phyloP scores from a whole-genome alignment of 2,113 vertebrate genomes.

The Corvus moneduloides region DNA sequence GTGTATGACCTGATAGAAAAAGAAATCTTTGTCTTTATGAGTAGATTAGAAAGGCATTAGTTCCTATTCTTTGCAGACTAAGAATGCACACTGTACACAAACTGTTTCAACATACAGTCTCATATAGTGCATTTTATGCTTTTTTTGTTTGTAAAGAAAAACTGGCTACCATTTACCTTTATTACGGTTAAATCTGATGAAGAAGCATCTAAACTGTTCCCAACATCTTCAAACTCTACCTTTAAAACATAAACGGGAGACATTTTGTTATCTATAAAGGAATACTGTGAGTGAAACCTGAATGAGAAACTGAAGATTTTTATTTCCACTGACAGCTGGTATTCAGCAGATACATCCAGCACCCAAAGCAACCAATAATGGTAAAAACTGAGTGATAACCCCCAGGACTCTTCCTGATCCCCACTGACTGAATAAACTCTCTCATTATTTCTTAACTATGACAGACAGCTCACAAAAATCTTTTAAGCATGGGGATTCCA shows the following conservation, averaged over 20 bases:
- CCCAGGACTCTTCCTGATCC: background rate
- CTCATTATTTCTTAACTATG: background rate
- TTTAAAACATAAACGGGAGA: slow-evolving; percentile 1
- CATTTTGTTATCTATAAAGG: background rate
- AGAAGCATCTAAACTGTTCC: slow-evolving; percentile 59
- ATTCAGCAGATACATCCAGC: background rate
- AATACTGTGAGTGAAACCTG: background rate
- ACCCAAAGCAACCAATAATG: background rate
- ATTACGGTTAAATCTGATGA: slow-evolving; percentile 55
- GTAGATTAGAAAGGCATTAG: background rate
- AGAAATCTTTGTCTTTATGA: background rate
- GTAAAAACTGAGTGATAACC: background rate
- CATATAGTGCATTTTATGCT: fast-evolving
- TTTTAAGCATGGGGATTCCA: background rate
- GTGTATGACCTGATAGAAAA: fast-evolving
- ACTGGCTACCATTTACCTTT: slow-evolving; percentile 50
- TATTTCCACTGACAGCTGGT: background rate
- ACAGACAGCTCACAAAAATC: background rate
- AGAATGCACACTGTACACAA: background rate
- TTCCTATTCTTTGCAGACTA: background rate
- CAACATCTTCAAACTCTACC: slow-evolving; percentile 65
- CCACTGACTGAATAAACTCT: background rate
- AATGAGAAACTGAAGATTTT: background rate
- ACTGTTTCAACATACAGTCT: background rate
- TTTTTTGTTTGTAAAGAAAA: background rate